Base-by-base conservation (phyloP, 2,888 invertebrate species). In the Leptinotarsa haldemani region DNA sequence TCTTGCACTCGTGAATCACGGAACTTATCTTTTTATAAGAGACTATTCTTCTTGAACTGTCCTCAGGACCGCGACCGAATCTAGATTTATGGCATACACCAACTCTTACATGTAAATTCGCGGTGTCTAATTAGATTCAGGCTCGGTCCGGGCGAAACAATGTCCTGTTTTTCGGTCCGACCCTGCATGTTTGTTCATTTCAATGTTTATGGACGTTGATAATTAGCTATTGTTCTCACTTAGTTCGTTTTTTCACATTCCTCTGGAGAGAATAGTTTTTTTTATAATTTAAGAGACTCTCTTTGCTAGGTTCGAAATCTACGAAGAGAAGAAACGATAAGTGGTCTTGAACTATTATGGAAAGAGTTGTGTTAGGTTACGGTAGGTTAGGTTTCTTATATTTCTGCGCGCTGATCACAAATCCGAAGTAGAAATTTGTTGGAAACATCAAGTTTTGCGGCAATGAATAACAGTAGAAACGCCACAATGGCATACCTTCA, bases 1-100 rank as follows among this genome's bases (percentile, higher is more conserved):
- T 82, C 81, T 80, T 78, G 80, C 80, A 77, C 81, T 83, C 83
- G 81, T 84, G 83, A 84, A 84, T 83, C 84, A 82, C 82, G 75
- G 70, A 80, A 81, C 78, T 82, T 83, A 80, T 82, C 79, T 81
- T 82, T 83, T 81, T 82, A 75, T 76, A 78, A 76, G 78, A 74
- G 78, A 79, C 80, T 81, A 80, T 81, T 80, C 79, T 81, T 81
- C 80, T 80, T 79, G 76, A 73, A 78, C 76, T 79, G 80, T 79
- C 77, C 68, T 67, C 77, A 74, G 56, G 76, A 75, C 74, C 71
- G 65, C 58, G 69, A 74, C 77, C 73, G 76, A 53, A 70, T 74
- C 70, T 74, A 77, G 80, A 82, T 81, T 82, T 82, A 82, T 81
- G 75, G 79, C 79, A 70, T 79, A 82, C 81, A 80, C 75, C 75